Conservation (phyloP, 1,140 invertebrate genomes). For the Drosophila parvula region DNA sequence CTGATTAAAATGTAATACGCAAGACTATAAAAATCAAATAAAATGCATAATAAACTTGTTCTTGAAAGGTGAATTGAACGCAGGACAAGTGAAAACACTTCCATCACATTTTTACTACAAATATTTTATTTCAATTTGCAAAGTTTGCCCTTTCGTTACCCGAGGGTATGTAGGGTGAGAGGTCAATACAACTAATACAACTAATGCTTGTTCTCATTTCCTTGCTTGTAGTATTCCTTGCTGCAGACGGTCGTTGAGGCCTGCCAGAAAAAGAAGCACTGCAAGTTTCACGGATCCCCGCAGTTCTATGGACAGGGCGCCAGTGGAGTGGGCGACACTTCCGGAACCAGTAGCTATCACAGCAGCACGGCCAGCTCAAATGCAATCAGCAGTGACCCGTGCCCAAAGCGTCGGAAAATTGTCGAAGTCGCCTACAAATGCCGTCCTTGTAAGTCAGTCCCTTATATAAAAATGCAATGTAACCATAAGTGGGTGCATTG, state of each 20-base stretch:
- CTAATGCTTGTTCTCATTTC: conserved; percentile 50
- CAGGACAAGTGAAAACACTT: conserved; percentile 32
- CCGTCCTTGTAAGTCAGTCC: conserved; percentile 94
- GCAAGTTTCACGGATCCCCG: conserved; percentile 93
- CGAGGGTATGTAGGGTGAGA: conserved; percentile 5
- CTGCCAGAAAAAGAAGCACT: conserved; percentile 95
- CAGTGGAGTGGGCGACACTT: conserved; percentile 76
- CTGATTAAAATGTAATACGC: too few species aligned
- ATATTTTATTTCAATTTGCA: conserved; percentile 68
- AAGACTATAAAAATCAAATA: neutral
- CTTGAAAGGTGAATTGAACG: conserved; percentile 1
- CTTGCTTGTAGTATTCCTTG: conserved; percentile 90
- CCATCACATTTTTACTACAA: conserved; percentile 59
- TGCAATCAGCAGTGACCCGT: conserved; percentile 88
- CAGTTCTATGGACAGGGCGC: conserved; percentile 88
- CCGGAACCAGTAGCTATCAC: conserved; percentile 77
- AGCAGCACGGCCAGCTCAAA: conserved; percentile 76
- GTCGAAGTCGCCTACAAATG: conserved; percentile 97
- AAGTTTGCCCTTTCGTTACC: conserved; percentile 46
- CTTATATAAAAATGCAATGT: neutral
- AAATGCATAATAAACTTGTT: neutral
- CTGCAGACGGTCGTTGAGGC: conserved; percentile 96
- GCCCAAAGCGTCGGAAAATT: conserved; percentile 93
- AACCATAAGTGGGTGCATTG: neutral
- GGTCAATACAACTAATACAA: conserved; percentile 24